Evolutionary conservation across 2,797 vertebrate genomes (phyloP).

Genomic region (Spinus olivaceus): DNA sequence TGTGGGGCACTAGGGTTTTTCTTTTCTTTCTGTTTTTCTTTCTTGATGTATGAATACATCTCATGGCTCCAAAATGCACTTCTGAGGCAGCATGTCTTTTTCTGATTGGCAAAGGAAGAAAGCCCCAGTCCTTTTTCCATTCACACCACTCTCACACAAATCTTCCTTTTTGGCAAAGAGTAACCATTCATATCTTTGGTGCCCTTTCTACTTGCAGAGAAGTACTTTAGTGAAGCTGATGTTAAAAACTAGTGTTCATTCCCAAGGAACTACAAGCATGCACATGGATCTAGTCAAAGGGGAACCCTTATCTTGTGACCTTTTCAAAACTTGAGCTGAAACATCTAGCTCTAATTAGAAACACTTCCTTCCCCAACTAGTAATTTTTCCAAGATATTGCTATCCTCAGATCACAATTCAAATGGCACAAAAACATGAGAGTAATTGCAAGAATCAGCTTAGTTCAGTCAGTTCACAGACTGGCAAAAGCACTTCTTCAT

Average conservation of each 20-base stretch:
- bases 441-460: neutral
- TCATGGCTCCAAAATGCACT: neutral
- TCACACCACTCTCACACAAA: neutral
- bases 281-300: neutral
- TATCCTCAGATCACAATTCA: constrained; percentile 1
- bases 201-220: neutral
- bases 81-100: neutral
- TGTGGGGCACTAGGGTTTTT: fast-evolving
- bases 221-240: neutral
- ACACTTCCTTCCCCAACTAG: constrained; percentile 30
- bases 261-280: constrained; percentile 24
- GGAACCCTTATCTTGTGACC: constrained; percentile 28
- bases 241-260: constrained; percentile 11
- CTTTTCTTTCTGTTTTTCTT: neutral
- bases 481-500: neutral
- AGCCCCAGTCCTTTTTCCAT: neutral
- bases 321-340: constrained; percentile 8
- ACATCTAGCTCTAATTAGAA: constrained; percentile 62
- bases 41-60: neutral
- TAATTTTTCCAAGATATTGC: constrained; percentile 4
- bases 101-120: neutral
- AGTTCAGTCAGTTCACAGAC: neutral
- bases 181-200: neutral
- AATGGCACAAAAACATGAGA: neutral
- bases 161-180: neutral